A percentile compares a stretch with the other conserved stretches of the same genome.
Conservation (phyloP, 2,888 invertebrate species). For the Dioctria rufipes region DNA sequence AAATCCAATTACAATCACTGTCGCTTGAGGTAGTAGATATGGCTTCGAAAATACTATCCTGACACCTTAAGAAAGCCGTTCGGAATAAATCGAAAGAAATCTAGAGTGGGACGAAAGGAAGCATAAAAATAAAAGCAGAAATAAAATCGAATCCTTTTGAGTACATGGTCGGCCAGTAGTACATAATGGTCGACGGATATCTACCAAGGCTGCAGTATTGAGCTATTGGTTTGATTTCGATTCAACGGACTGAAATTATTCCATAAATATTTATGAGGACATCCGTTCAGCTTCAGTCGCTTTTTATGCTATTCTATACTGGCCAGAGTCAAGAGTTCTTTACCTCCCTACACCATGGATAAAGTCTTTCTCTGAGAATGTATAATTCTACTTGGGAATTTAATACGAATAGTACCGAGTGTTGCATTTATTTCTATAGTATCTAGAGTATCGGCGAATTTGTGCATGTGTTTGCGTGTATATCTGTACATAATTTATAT, state of each 20-base stretch:
- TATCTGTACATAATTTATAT: not conserved
- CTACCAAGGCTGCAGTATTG: conserved; percentile 41
- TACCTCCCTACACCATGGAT: conserved; percentile 8
- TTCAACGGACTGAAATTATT: conserved; percentile 53
- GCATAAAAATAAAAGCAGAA: conserved; percentile 2
- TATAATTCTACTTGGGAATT: not conserved
- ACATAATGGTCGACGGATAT: not conserved
- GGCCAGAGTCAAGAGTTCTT: conserved; percentile 39
- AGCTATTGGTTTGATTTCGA: conserved; percentile 53
- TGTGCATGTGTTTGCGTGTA: not conserved
- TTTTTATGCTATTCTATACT: not conserved
- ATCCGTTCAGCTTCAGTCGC: conserved; percentile 38
- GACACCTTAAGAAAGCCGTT: conserved; percentile 50
- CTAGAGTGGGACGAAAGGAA: conserved; percentile 25
- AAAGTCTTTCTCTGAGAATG: conserved; percentile 2
- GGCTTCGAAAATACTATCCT: conserved; percentile 17
- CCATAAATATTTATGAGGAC: conserved; percentile 55
- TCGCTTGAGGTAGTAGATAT: conserved; percentile 11
- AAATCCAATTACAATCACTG: conserved; percentile 49
- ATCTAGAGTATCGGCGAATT: not conserved
- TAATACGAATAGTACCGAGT: conserved; percentile 15
- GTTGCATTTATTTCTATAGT: conserved; percentile 19
- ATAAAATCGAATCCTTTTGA: conserved; percentile 44
- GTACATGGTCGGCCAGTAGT: conserved; percentile 22
- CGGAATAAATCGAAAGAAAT: conserved; percentile 49